Evolutionary conservation across 2,888 invertebrate species (phyloP), one percentile per base, ranked within the genome.

Genomic region (Anaspis maculata): DNA sequence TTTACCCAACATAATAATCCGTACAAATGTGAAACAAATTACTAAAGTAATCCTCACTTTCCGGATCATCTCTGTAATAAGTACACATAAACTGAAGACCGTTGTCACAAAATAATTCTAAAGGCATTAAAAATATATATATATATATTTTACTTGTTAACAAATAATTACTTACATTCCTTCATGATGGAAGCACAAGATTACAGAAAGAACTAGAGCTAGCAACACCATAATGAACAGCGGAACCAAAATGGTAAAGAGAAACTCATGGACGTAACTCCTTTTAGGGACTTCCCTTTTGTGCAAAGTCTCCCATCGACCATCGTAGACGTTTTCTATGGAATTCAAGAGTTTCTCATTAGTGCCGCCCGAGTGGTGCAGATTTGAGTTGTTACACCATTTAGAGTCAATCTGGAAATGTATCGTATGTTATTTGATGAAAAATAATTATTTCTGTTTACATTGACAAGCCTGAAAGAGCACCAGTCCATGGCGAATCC

Each of bases 401-500:
- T 61, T 41, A n/a, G n/a, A n/a, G n/a, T 62, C 61, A 12, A 65
- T 50, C 64, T 64, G 34, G 27, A 52, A 48, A 34, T 42, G 37
- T 38, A 27, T 57, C 57, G 37, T 13, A 29, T 30, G 15, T 29
- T 27, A 27, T 6, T 30, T 30, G 21, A 7, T 29, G 27, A 29
- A 14, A 30, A 15, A 28, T 32, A 28, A 21, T 16, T n/a, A n/a
- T n/a, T n/a, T n/a, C n/a, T n/a, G n/a, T n/a, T n/a, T 23, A 52
- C 72, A 15, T 15, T 66, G 56, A 88, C 84, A 72, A 91, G 68
- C 62, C 79, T 76, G 60, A 91, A 91, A 30, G 81, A 80, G 54
- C 91, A 92, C 91, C 91, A 92, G 60, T 92, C 91, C 10, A 91
- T 63, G 16, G 79, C 75, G 51, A 90, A 79, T 1, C 80, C 81